Base-by-base conservation (phyloP, 1,140 invertebrate species). In the Drosophila funebris region DNA sequence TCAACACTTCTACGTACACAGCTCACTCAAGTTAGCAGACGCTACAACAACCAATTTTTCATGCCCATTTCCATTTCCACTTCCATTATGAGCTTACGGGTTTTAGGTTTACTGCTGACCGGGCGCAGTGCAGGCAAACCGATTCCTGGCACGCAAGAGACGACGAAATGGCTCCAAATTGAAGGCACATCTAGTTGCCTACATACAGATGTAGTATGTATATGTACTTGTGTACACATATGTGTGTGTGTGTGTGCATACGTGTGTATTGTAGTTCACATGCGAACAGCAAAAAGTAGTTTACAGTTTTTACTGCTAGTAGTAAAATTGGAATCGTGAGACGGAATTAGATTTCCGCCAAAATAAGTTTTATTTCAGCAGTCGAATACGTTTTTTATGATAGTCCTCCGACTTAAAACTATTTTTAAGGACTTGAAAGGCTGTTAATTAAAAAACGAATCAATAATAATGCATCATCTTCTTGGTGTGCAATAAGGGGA, bases 121-220 rank as follows among this genome's bases (percentile, higher is more conserved):
- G 14, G 13, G 9, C 8, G 41, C 53, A 66, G 14, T 57, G 41
- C 61, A 57, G 43, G 48, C 18, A 66, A 71, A 71, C 24, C 22
- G 52, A 41, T 50, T 57, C 27, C 61, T 41, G 33, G 20, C 68
- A 71, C 68, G 68, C 66, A 69, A 69, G 41, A 24, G 16, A 36
- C 43, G 18, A 11, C 11, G 18, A 66, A 64, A 50, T 62, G 44
- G 27, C 29, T 22, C 41, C 36, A 66, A 71, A 66, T 57, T 41
- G 33, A 69, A 62, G 50, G 27, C 41, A 54, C 39, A 13, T 13
- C 33, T 22, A 1, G 11, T 7, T 18, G 4, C 16, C 16, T 33
- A 22, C 8, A 39, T 33, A 44, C 27, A 14, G 9, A 50, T 52
- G 37, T 18, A 27, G 14, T 13, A 50, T 52, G 37, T 18, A 27